phyloP scores from a whole-genome alignment of 2,113 vertebrate genomes.

The Pluvianellus socialis region DNA sequence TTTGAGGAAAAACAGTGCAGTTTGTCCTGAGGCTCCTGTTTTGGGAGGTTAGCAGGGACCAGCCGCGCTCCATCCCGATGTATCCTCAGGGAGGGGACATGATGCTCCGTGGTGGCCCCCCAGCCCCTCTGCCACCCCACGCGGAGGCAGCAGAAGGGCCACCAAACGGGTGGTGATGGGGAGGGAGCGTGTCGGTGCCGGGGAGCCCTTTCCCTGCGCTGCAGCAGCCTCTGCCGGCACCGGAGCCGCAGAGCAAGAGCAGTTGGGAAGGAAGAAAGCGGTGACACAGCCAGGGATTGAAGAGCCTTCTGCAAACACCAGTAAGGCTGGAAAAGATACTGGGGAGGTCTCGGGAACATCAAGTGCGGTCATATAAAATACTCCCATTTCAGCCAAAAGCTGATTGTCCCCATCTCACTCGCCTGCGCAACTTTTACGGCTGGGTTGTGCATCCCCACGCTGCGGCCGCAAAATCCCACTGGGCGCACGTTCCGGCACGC shows the following conservation, averaged over 20 bases:
- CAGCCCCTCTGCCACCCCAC: neutral
- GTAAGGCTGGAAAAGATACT: accelerated
- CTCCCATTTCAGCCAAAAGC: accelerated
- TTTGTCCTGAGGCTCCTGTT: neutral
- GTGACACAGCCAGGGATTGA: accelerated
- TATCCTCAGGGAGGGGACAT: accelerated
- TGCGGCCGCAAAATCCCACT: neutral
- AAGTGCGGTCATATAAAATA: too few relatives aligned
- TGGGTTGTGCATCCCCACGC: accelerated
- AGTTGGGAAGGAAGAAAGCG: neutral
- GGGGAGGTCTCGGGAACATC: accelerated
- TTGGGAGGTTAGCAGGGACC: neutral
- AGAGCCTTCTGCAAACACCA: neutral
- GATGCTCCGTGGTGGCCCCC: accelerated
- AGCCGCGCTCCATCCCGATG: accelerated
- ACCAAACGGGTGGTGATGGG: neutral
- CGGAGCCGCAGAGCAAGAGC: neutral
- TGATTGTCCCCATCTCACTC: accelerated
- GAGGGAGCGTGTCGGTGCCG: accelerated
- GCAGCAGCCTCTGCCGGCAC: conserved; percentile 56
- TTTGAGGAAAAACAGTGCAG: neutral
- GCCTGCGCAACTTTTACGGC: accelerated
- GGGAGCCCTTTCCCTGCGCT: neutral
- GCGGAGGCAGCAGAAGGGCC: neutral
- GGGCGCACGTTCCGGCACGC: accelerated